Evolutionary conservation across 1,140 invertebrate species (phyloP), one percentile per base, ranked within the genome.

Genomic region (Potamilus streckersoni): DNA sequence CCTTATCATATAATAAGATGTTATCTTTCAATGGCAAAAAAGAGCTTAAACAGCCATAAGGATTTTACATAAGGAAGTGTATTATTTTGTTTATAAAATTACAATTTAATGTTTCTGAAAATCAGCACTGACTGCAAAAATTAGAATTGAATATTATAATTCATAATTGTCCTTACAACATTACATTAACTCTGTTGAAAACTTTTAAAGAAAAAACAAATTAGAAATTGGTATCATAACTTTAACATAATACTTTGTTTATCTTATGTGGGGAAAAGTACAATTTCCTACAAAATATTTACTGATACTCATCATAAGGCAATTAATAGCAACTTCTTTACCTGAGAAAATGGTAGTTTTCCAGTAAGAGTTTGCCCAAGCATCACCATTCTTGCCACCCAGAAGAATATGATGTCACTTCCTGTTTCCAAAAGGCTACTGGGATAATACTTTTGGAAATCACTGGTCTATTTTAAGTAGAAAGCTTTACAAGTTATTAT

Each of bases 331-430:
- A 12, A 13, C 38, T 49, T 60, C 67, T 38, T 79, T 65, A 91
- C 91, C 76, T 91, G 85, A 66, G 85, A 82, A 89, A 99, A 99
- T 1, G 98, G 98, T 55, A 99, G 90, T 90, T 95, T 93, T 59
- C 96, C 96, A 62, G 96, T 90, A 11, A 99, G 91, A 83, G 97
- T 95, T 84, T 96, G 93, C 49, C 88, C 85, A 73, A 90, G 66
- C 83, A 90, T 90, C 16, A 90, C 86, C 90, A 91, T 91, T 58
- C 90, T 79, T 19, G 87, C 89, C 27, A 90, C 89, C 90, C 90
- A 91, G 81, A 90, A 91, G 69, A 89, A 91, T 65, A 91, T 70
- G 38, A 91, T 91, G 72, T 91, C 90, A 81, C 81, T 85, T 66
- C 89, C 90, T 71, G 90, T 90, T 71, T 90, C 90, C 67, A 91